Percentiles rank a stretch among this genome's conserved stretches.
phyloP scores from a whole-genome alignment of 2,797 vertebrate genomes.

The Sylvilagus floridanus region DNA sequence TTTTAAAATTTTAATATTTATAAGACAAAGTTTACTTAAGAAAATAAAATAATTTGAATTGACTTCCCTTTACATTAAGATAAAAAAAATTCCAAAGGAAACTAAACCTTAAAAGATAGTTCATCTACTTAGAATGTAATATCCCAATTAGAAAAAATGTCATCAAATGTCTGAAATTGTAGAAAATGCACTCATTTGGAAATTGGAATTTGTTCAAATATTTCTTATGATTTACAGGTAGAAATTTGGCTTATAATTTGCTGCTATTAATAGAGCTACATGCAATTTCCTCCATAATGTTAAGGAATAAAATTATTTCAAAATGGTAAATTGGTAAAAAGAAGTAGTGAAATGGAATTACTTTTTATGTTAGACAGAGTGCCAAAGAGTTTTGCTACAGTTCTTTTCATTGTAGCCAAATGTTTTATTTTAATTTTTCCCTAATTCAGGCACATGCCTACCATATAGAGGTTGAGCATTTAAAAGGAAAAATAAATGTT shows the following conservation, averaged over 20 bases:
- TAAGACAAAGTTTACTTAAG: background rate
- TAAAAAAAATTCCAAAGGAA: background rate
- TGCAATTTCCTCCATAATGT: background rate
- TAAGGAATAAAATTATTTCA: constrained; percentile 7
- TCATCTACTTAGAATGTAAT: background rate
- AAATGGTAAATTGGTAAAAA: background rate
- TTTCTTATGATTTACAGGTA: background rate
- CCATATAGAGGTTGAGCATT: background rate
- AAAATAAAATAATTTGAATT: background rate
- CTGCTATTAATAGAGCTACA: background rate
- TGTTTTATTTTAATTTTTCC: background rate
- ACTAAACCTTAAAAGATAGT: background rate
- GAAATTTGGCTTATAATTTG: background rate
- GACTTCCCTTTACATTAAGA: background rate
- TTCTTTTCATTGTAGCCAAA: background rate
- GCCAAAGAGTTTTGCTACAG: background rate
- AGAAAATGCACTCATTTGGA: background rate
- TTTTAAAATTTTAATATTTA: background rate
- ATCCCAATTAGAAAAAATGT: background rate
- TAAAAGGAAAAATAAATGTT: background rate
- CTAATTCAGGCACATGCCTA: background rate
- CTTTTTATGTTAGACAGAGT: background rate
- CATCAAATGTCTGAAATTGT: background rate
- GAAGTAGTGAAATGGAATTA: background rate
- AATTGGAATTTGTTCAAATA: background rate